Evolutionary conservation across 2,888 invertebrate genomes (phyloP).

Genomic region (Myopa testacea): DNA sequence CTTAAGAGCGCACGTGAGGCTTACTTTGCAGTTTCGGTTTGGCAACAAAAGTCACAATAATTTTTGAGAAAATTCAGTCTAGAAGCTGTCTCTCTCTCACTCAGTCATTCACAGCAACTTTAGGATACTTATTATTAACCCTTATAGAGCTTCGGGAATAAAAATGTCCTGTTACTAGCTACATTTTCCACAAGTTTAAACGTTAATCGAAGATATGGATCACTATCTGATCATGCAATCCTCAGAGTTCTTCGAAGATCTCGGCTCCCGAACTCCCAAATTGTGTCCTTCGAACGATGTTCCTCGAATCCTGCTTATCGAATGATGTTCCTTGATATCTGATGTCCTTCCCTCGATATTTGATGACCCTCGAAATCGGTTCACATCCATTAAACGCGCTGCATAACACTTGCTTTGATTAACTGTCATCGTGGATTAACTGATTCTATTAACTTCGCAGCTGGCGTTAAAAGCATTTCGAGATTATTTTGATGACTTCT

Average conservation of each 20-base stretch:
- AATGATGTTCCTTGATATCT: too few relatives aligned
- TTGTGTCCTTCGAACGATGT: too few relatives aligned
- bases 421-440: not conserved
- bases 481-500: not conserved
- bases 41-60: not conserved
- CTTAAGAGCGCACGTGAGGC: conserved; percentile 23
- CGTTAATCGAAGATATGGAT: too few relatives aligned
- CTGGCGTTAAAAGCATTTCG: conserved; percentile 15
- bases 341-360: not conserved
- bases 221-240: too few relatives aligned
- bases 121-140: too few relatives aligned
- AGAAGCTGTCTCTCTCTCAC: not conserved
- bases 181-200: too few relatives aligned
- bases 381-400: not conserved
- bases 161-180: too few relatives aligned
- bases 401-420: not conserved
- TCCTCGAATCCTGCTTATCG: too few relatives aligned
- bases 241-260: too few relatives aligned
- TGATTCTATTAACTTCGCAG: not conserved
- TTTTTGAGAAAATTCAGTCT: not conserved
- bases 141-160: too few relatives aligned
- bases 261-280: too few relatives aligned
- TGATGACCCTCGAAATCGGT: not conserved
- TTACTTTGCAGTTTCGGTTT: not conserved
- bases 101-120: not conserved